Evolutionary conservation across 2,888 invertebrate genomes (phyloP).

Genomic region (Aleiodes leptofemur): DNA sequence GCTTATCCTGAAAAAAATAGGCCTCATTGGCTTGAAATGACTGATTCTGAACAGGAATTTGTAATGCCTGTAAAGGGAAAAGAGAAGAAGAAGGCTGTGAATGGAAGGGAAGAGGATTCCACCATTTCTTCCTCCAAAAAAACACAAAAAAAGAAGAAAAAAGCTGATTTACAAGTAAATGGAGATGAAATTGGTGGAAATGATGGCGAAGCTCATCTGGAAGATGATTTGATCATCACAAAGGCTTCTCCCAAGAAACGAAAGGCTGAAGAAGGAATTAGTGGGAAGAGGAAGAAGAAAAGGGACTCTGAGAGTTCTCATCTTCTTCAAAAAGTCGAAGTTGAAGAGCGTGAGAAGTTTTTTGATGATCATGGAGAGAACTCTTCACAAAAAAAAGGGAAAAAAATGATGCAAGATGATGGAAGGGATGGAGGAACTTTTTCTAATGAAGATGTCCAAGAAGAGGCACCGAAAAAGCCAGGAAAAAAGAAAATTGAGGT

Average conservation of each 20-base stretch:
- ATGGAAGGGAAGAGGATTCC: neutral
- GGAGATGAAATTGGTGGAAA: neutral
- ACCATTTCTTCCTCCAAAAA: neutral
- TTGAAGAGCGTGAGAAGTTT: too few relatives aligned
- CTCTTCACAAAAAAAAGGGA: slow-evolving; percentile 11
- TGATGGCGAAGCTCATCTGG: neutral
- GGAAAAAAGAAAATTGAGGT: too few relatives aligned
- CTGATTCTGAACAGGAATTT: slow-evolving; percentile 19
- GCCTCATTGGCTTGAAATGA: slow-evolving; percentile 1
- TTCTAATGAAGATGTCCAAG: too few relatives aligned
- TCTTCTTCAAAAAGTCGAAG: too few relatives aligned
- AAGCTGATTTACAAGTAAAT: neutral
- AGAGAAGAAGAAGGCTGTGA: neutral
- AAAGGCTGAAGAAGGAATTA: too few relatives aligned
- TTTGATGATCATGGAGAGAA: neutral
- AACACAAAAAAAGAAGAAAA: neutral
- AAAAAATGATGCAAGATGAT: neutral
- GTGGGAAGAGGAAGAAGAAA: too few relatives aligned
- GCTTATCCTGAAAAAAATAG: neutral
- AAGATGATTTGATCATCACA: neutral
- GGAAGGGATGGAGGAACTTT: too few relatives aligned
- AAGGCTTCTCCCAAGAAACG: too few relatives aligned
- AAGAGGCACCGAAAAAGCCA: too few relatives aligned
- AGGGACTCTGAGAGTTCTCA: too few relatives aligned
- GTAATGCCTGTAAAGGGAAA: neutral